phyloP scores from a whole-genome alignment of 2,113 vertebrate species.

The Donacobius atricapilla region DNA sequence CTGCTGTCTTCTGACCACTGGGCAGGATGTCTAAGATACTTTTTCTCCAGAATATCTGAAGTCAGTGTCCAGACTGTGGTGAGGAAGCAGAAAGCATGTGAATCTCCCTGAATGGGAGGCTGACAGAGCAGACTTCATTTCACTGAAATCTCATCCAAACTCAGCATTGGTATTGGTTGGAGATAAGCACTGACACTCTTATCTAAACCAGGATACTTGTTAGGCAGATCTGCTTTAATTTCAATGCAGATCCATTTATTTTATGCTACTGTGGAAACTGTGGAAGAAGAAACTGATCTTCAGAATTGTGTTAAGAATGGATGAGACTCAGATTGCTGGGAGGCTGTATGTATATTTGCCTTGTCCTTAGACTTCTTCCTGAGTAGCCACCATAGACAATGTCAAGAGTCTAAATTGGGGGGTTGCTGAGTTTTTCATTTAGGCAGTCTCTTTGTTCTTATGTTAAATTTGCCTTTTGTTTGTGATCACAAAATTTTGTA shows the following conservation, averaged over 20 bases:
- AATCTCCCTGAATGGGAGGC: not conserved
- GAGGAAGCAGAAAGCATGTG: not conserved
- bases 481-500: not conserved
- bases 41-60: not conserved
- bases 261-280: not conserved
- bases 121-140: not conserved
- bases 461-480: not conserved
- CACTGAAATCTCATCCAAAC: not conserved
- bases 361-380: not conserved
- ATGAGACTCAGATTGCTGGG: not conserved
- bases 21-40: not conserved
- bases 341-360: not conserved
- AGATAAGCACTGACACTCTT: not conserved
- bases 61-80: accelerated
- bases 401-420: not conserved
- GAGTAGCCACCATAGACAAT: accelerated
- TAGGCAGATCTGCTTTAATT: not conserved
- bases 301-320: not conserved
- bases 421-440: not conserved
- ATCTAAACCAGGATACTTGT: not conserved
- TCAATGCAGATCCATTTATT: not conserved
- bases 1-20: not conserved
- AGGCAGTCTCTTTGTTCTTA: not conserved
- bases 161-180: not conserved
- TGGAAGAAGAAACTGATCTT: not conserved